Evolutionary conservation across 2,888 invertebrate species (phyloP).

Genomic region (Notodromas monacha): DNA sequence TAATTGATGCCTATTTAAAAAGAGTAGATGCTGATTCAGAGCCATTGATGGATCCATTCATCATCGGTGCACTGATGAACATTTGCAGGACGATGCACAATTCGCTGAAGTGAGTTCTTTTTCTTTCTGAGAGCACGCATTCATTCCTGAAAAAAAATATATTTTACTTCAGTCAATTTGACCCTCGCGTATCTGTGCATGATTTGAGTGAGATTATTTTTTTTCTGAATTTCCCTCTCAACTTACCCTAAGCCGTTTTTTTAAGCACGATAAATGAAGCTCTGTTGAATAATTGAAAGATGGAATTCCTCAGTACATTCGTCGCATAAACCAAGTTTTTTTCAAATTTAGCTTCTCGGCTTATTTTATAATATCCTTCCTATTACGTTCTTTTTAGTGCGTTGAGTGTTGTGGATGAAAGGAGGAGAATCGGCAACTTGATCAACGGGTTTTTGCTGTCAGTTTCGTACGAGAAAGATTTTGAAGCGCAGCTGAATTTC

Average conservation of each 20-base stretch:
- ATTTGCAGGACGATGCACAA: conserved; percentile 66
- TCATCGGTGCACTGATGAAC: conserved; percentile 57
- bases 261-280: no score
- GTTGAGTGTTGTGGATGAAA: conserved; percentile 66
- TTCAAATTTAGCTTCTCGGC: no score
- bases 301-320: no score
- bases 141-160: conserved; percentile 5
- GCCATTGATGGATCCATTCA: conserved; percentile 58
- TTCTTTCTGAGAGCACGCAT: conserved; percentile 5
- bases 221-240: no score
- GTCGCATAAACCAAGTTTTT: no score
- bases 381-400: conserved; percentile 24
- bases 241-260: no score
- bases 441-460: conserved; percentile 44
- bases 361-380: conserved; percentile 7
- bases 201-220: no score
- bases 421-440: conserved; percentile 44
- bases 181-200: no score
- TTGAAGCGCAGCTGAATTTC: conserved; percentile 66
- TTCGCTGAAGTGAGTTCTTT: conserved; percentile 40
- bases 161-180: no score
- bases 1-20: conserved; percentile 22
- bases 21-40: conserved; percentile 22
- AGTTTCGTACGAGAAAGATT: conserved; percentile 48
- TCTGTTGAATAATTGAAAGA: no score